phyloP scores from a whole-genome alignment of 2,888 invertebrate genomes.

The Quadroppia sp. region DNA sequence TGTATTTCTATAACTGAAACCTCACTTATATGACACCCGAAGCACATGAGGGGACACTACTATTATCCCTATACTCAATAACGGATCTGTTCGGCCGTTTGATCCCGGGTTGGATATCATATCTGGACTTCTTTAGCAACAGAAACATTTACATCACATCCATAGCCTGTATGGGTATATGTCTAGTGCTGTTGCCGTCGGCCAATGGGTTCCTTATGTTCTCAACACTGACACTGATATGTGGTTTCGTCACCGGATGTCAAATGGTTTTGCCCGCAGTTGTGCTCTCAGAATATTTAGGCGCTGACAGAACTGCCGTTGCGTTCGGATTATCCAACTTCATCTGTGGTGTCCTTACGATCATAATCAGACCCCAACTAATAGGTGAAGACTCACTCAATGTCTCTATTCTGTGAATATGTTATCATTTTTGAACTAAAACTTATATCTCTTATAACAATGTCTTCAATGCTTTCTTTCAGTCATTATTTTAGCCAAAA shows the following conservation, averaged over 20 bases:
- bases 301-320: constrained; percentile 45
- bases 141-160: constrained; percentile 42
- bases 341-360: constrained; percentile 39
- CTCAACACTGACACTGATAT: constrained; percentile 34
- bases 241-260: constrained; percentile 44
- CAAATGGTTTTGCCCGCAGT: constrained; percentile 46
- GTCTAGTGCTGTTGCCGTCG: constrained; percentile 32
- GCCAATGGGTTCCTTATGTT: constrained; percentile 35
- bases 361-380: constrained; percentile 37
- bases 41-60: constrained; percentile 40
- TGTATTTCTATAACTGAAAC: background rate
- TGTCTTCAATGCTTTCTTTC: no score
- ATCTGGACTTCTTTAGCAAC: constrained; percentile 40
- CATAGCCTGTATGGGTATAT: constrained; percentile 42
- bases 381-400: no score
- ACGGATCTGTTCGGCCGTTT: constrained; percentile 46
- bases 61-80: constrained; percentile 45
- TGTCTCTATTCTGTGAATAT: no score
- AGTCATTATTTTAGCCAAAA: no score
- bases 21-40: constrained; percentile 35
- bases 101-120: constrained; percentile 45
- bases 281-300: constrained; percentile 46
- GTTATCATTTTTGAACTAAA: no score
- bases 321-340: constrained; percentile 46
- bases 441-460: background rate